These are phyloP conservation scores for Scaptomyza polygonia DNA, from an alignment of 2,888 invertebrate species.

Conservation along the genomic window DNA sequence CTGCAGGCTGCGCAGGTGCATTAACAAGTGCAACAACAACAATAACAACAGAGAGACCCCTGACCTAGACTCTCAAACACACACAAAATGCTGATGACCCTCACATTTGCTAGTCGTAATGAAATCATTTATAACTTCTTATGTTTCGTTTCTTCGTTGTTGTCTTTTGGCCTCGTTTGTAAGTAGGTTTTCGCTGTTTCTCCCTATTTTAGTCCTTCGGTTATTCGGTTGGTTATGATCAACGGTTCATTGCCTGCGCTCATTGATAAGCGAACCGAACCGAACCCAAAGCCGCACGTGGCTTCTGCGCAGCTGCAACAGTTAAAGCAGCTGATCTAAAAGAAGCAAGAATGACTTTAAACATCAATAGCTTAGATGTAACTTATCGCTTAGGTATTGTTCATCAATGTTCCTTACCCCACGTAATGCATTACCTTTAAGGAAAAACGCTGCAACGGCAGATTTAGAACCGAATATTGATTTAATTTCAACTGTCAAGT, in stretches of 20 bases:
- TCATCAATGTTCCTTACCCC: no score
- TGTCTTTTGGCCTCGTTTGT: conserved; percentile 23
- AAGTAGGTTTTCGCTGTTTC: conserved; percentile 24
- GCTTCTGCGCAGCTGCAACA: conserved; percentile 43
- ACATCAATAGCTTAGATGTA: neutral
- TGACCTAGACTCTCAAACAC: conserved; percentile 26
- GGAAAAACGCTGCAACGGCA: no score
- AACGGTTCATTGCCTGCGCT: conserved; percentile 20
- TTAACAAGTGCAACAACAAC: conserved; percentile 25
- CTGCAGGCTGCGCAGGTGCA: conserved; percentile 58
- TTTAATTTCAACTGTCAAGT: neutral
- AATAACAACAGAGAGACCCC: conserved; percentile 28
- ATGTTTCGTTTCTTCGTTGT: conserved; percentile 14
- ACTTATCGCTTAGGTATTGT: no score
- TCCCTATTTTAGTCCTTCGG: conserved; percentile 14
- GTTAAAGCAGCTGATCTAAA: conserved; percentile 4
- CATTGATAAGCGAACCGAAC: conserved; percentile 30
- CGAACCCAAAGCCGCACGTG: conserved; percentile 30
- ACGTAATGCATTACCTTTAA: no score
- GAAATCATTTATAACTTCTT: conserved; percentile 76
- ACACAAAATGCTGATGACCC: conserved; percentile 50
- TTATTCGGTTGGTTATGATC: conserved; percentile 8
- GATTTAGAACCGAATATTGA: neutral
- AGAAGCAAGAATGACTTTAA: neutral
- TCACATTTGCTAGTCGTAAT: conserved; percentile 57